A percentile compares a stretch with the other conserved stretches of the same genome.
phyloP scores from a whole-genome alignment of 2,888 invertebrate genomes.

The Cremastobaeus sp. region DNA sequence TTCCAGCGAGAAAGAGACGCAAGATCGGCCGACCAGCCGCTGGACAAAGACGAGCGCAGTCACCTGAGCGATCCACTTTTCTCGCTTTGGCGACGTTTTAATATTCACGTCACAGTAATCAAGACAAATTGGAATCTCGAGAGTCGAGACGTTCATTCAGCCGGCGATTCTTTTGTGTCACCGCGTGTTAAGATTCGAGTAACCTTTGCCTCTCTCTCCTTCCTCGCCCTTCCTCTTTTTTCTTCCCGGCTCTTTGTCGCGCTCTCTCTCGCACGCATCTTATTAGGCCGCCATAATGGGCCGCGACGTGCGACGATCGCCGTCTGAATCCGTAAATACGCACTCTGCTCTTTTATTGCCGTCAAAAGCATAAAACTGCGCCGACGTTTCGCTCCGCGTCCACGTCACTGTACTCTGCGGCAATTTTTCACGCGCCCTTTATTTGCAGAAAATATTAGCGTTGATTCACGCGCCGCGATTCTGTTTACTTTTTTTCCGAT shows the following conservation, averaged over 20 bases:
- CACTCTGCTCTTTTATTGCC: slow-evolving; percentile 61
- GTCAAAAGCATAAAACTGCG: slow-evolving; percentile 34
- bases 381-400: slow-evolving; percentile 48
- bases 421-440: slow-evolving; percentile 42
- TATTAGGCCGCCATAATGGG: slow-evolving; percentile 69
- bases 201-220: slow-evolving; percentile 27
- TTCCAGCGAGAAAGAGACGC: neutral
- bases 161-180: slow-evolving; percentile 59
- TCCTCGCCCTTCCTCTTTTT: slow-evolving; percentile 8
- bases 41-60: neutral
- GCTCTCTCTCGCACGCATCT: slow-evolving; percentile 59
- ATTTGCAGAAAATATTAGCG: slow-evolving; percentile 28
- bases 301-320: slow-evolving; percentile 70
- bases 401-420: slow-evolving; percentile 44
- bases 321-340: slow-evolving; percentile 75
- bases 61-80: slow-evolving; percentile 38
- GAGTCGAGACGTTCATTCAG: slow-evolving; percentile 62
- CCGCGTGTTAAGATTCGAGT: slow-evolving; percentile 53
- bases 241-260: slow-evolving; percentile 65
- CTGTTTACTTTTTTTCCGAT: slow-evolving; percentile 6
- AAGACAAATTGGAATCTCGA: slow-evolving; percentile 75
- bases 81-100: slow-evolving; percentile 62
- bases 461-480: slow-evolving; percentile 20
- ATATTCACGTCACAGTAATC: slow-evolving; percentile 75
- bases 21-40: no score